Evolutionary conservation across 2,113 vertebrate genomes (phyloP), one percentile per base, ranked within the genome.

Genomic region (Gobius niger): DNA sequence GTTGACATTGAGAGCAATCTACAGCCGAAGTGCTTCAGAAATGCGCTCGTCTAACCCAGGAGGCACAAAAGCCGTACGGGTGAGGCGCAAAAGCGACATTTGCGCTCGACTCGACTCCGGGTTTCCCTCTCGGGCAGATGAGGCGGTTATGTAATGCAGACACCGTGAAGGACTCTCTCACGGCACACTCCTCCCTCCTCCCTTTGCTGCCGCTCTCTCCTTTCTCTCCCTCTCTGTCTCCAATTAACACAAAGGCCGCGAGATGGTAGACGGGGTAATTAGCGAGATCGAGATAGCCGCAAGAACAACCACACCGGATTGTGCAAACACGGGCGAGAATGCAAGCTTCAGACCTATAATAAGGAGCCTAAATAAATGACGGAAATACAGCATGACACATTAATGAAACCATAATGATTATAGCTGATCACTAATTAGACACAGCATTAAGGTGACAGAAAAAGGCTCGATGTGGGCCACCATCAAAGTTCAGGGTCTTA

Each of bases 81-180:
- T 8, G 9, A 34, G 7, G 13, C 5, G 15, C 34, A 60, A 42
- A 40, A 41, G 2, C 13, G 14, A 60, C 34, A 41, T 41, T 60
- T 60, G 34, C 40, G 6, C 13, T 13, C 15, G 57, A 41, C 14
- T 41, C 9, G 57, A 41, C 14, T 41, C 9, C 42, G n/a, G 5
- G 34, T 42, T 40, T 7, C 1, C 46, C 18, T 52, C 5, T 1
- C 9, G 24, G 53, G 19, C 24, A 47, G 52, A 42, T 14, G 0
- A 9, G 15, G 11, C 14, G 15, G 63, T 66, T 51, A 53, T 47
- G 3, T 18, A 42, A 0, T 42, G 7, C 14, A 60, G 57, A 60
- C 34, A 42, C 56, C 34, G 57, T 60, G 24, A 57, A 57, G 54
- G 54, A 57, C 54, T 54, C 9, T 54, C 16, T 14, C 47, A 49